Percentiles rank a stretch among this genome's conserved stretches.
Evolutionary conservation across 2,888 invertebrate species (phyloP).

Genomic region (Fragum fragum): DNA sequence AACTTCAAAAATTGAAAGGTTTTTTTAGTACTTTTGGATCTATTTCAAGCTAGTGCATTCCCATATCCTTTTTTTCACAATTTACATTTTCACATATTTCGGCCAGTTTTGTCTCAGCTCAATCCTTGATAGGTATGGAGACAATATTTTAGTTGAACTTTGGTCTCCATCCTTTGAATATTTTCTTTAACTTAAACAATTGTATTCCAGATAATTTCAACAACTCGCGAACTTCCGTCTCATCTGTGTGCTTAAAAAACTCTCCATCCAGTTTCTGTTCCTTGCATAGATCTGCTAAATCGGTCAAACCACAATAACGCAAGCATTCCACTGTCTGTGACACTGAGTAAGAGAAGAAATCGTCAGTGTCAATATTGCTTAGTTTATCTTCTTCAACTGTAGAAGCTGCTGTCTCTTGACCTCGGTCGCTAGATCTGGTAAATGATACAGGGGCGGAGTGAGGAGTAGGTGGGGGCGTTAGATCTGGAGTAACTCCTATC

Average conservation of each 20-base stretch:
- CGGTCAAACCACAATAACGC: neutral
- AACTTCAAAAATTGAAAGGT: too few relatives aligned
- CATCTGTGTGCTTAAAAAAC: conserved; percentile 14
- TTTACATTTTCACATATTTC: too few relatives aligned
- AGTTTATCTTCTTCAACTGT: neutral
- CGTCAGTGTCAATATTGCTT: neutral
- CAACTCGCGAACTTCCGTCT: neutral
- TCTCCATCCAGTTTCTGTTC: conserved; percentile 24
- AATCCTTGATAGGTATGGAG: too few relatives aligned
- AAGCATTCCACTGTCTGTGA: neutral
- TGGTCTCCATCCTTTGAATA: conserved; percentile 5
- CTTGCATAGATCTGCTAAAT: neutral
- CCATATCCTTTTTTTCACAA: too few relatives aligned
- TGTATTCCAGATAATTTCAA: neutral
- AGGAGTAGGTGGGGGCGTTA: neutral
- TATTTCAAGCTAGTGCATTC: too few relatives aligned
- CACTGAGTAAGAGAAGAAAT: conserved; percentile 15
- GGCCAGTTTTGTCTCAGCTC: too few relatives aligned
- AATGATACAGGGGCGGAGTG: neutral
- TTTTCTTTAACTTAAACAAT: conserved; percentile 1
- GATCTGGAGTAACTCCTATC: neutral
- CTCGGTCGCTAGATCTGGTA: neutral
- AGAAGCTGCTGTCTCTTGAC: neutral
- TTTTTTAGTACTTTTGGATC: too few relatives aligned
- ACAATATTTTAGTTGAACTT: neutral